Evolutionary conservation across 2,113 vertebrate genomes (phyloP).

Genomic region (Atractosteus spatula): DNA sequence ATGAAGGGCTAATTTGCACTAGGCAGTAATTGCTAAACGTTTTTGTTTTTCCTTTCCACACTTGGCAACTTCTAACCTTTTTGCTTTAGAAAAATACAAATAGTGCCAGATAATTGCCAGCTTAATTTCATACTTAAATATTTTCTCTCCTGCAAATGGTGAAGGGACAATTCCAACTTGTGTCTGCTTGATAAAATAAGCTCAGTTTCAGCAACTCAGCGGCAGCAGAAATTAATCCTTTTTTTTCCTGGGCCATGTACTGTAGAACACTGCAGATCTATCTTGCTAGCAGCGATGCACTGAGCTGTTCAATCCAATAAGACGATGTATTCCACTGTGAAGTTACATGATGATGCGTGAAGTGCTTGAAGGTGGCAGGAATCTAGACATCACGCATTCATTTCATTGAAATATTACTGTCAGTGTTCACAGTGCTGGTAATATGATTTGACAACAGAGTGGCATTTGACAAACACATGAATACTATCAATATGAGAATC

Average conservation of each 20-base stretch:
- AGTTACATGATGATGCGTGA: neutral
- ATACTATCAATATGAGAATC: too few species aligned
- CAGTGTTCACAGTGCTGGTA: too few species aligned
- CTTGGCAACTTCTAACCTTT: constrained; percentile 15
- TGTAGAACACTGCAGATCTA: neutral
- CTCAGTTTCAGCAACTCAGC: too few species aligned
- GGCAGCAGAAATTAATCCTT: constrained; percentile 1
- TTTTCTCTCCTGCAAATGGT: constrained; percentile 29
- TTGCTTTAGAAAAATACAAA: constrained; percentile 22
- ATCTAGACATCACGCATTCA: neutral
- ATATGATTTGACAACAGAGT: too few species aligned
- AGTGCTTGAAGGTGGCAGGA: neutral
- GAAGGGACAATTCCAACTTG: neutral
- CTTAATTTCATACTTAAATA: constrained; percentile 40
- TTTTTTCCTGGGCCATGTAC: neutral
- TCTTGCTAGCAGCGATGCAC: neutral
- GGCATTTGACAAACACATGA: too few species aligned
- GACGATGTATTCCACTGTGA: neutral
- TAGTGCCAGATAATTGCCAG: constrained; percentile 27
- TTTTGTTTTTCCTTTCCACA: constrained; percentile 41
- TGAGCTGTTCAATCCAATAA: neutral
- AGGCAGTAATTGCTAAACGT: constrained; percentile 29
- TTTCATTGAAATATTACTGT: neutral
- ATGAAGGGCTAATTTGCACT: constrained; percentile 15
- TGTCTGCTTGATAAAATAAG: neutral